Evolutionary conservation across 2,888 invertebrate genomes (phyloP), one percentile per base, ranked within the genome.

Genomic region (Eupithecia abbreviata): DNA sequence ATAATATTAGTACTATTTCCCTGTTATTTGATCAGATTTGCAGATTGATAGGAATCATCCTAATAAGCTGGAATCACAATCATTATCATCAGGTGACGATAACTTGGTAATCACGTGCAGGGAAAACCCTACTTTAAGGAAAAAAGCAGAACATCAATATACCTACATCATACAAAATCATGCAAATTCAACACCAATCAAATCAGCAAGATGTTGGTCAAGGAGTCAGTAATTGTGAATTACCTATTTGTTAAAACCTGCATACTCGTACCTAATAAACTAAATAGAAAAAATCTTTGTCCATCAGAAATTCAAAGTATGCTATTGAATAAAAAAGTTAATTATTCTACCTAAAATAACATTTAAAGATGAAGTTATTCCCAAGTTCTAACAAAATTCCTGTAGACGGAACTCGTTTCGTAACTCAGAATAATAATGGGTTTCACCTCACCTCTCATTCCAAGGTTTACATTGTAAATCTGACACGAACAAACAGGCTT

Each of bases 391-490:
- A 42, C 15, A 10, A 66, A 66, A 42, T 66, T 66, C 66, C 42
- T 10, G 73, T 69, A 72, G 42, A 67, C 77, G 80, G 80, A 81
- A 81, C 76, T 79, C 77, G 79, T 80, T 79, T 70, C 72, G 80
- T 74, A 73, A 74, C 81, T 76, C 80, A 82, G 83, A 84, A 84
- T 85, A 84, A 84, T 82, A 82, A 84, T 82, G 77, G 81, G 13
- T 66, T 6, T 66, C 42, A 62, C 77, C 78, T 79, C 78, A 83
- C 82, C 82, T 81, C 84, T 80, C 75, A 74, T 75, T 73, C 67
- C 71, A 65, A 78, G 73, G 83, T 83, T 84, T 82, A 85, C 85
- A 84, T 83, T 83, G 84, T 85, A 84, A 86, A 85, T 83, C 83
- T 83, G 82, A 75, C 82, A 81, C 81, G 82, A 83, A 80, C 79